phyloP scores from a whole-genome alignment of 2,113 vertebrate genomes.

The Sturnus vulgaris region DNA sequence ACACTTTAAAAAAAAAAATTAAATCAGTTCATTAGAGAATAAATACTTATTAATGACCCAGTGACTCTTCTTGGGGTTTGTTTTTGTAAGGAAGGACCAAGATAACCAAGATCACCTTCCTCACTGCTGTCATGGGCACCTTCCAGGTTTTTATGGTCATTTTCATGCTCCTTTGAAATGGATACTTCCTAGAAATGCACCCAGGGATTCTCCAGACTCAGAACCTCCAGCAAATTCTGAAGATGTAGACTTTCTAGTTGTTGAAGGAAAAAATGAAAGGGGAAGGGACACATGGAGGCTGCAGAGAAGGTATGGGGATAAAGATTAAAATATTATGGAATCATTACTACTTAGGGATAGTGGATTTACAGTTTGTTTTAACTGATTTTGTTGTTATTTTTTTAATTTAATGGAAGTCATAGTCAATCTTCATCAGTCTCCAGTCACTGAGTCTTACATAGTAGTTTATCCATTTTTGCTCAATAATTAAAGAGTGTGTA shows the following conservation, averaged over 20 bases:
- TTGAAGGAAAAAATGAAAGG: not conserved
- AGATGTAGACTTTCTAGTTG: not conserved
- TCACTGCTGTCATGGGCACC: not conserved
- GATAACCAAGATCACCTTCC: not conserved
- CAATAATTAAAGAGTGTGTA: not conserved
- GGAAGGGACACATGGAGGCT: not conserved
- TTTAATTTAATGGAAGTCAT: not conserved
- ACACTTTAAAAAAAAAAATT: not conserved
- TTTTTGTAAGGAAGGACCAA: not conserved
- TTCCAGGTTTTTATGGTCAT: not conserved
- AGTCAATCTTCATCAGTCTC: not conserved
- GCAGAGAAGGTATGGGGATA: not conserved
- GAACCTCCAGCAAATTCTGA: not conserved
- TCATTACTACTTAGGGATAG: not conserved
- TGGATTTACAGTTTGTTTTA: not conserved
- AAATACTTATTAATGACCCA: not conserved
- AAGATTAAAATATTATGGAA: not conserved
- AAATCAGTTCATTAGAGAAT: not conserved
- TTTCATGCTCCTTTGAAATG: not conserved
- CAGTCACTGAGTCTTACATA: not conserved
- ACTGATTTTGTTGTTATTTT: not conserved
- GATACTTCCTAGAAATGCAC: not conserved
- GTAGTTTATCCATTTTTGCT: not conserved
- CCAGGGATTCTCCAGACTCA: not conserved
- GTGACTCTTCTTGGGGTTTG: not conserved